phyloP scores from a whole-genome alignment of 2,113 vertebrate species.

The Acanthisitta chloris region DNA sequence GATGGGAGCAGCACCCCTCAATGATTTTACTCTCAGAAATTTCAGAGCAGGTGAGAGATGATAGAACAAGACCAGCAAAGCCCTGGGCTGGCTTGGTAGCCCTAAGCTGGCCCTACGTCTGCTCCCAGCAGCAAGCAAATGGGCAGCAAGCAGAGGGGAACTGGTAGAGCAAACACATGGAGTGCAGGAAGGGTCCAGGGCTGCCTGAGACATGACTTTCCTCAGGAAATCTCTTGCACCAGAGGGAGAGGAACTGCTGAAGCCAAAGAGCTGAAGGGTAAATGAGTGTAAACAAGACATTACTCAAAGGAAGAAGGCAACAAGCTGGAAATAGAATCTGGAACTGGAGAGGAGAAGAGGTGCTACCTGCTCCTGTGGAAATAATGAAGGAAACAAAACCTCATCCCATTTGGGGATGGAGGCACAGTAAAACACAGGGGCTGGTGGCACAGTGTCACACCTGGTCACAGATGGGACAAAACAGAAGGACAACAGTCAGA shows the following conservation, averaged over 20 bases:
- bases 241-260: not conserved
- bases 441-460: not conserved
- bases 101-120: not conserved
- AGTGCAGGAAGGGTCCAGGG: not conserved
- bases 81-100: not conserved
- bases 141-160: not conserved
- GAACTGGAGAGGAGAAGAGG: not conserved
- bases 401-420: not conserved
- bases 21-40: not conserved
- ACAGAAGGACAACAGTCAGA: not conserved
- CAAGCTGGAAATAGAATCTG: not conserved
- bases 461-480: not conserved
- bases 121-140: not conserved
- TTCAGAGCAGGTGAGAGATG: not conserved
- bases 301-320: not conserved
- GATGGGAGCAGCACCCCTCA: fast-evolving
- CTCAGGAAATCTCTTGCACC: not conserved
- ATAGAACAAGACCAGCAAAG: not conserved
- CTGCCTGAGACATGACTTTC: not conserved
- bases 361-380: not conserved
- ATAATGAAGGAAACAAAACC: not conserved
- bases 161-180: not conserved
- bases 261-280: not conserved
- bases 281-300: not conserved
- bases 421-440: not conserved